Conservation (phyloP, 2,113 vertebrate genomes). For the Antigone vipio region DNA sequence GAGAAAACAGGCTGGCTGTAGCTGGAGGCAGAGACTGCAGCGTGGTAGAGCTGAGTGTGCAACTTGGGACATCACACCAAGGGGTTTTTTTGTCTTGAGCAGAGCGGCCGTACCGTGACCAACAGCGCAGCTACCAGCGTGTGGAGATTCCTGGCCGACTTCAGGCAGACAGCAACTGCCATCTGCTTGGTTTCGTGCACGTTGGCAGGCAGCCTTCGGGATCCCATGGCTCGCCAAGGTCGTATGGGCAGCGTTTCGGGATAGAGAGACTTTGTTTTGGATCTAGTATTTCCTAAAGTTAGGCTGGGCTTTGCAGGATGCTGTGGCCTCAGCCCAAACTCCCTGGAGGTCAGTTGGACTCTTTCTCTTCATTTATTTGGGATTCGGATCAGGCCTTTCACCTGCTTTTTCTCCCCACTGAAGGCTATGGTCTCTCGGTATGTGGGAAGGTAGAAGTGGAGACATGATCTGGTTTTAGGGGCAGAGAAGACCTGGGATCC, state of each 20-base stretch:
- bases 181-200: not conserved
- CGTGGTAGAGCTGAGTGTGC: fast-evolving
- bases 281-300: slow-evolving; percentile 35
- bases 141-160: not conserved
- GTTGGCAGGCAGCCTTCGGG: not conserved
- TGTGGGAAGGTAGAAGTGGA: not conserved
- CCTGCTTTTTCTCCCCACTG: too few species aligned
- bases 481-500: not conserved
- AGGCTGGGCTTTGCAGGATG: not conserved
- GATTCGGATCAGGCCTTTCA: not conserved
- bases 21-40: not conserved
- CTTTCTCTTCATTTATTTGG: not conserved
- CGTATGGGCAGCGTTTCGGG: fast-evolving
- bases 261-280: slow-evolving; percentile 27
- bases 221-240: not conserved
- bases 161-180: not conserved
- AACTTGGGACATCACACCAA: not conserved
- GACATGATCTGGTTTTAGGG: not conserved
- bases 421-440: not conserved
- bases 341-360: not conserved
- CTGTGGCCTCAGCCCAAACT: not conserved
- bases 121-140: not conserved
- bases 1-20: not conserved
- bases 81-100: not conserved
- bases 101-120: not conserved